phyloP scores from a whole-genome alignment of 2,113 vertebrate genomes.

The Vidua chalybeata region DNA sequence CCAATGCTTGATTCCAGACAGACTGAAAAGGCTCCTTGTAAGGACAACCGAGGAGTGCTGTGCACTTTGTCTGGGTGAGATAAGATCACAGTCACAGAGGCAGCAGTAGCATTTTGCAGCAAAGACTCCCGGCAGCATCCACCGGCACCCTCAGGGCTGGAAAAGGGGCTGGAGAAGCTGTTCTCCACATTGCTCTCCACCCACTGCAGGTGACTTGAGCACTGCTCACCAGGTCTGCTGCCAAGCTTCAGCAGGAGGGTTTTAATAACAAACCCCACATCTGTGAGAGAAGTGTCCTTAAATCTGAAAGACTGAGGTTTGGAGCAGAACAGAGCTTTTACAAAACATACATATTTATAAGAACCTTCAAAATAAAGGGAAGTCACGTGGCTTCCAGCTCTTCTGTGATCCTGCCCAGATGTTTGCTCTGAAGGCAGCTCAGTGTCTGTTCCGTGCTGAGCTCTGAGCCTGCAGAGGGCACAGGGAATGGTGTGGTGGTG shows the following conservation, averaged over 20 bases:
- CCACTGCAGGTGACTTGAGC: neutral
- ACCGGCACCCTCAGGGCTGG: neutral
- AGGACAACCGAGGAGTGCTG: neutral
- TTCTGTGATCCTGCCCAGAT: neutral
- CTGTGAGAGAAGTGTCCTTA: neutral
- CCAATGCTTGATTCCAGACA: neutral
- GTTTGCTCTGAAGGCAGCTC: neutral
- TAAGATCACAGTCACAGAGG: neutral
- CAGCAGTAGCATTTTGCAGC: neutral
- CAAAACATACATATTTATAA: neutral
- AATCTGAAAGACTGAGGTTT: neutral
- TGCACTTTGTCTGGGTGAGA: neutral
- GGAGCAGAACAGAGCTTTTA: neutral
- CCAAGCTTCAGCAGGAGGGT: neutral
- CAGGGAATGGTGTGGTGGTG: neutral
- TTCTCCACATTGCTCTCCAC: accelerated
- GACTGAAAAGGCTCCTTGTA: neutral
- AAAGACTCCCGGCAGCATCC: neutral
- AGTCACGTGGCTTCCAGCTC: neutral
- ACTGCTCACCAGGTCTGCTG: neutral
- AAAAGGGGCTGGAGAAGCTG: neutral
- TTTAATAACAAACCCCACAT: neutral
- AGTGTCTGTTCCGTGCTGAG: accelerated
- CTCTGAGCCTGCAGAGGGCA: neutral
- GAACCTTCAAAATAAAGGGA: neutral